Evolutionary conservation across 2,888 invertebrate species (phyloP), one percentile per base, ranked within the genome.

Genomic region (Papilio protenor): DNA sequence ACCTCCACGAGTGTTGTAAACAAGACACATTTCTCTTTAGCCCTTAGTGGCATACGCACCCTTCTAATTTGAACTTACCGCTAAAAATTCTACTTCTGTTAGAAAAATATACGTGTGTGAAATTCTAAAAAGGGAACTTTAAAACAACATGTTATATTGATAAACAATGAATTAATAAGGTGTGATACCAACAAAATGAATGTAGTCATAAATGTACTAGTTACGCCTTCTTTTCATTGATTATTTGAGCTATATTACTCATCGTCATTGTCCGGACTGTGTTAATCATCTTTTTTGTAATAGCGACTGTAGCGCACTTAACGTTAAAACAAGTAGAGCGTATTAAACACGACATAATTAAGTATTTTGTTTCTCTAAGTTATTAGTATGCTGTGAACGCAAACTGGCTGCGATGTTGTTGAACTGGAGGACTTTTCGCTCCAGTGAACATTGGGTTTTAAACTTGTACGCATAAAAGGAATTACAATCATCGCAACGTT

Each of bases 341-440:
- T 18, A 74, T 64, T 74, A 64, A 74, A 27, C 10, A 49, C 47
- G 23, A 61, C 21, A n/a, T 74, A 61, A 61, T 61, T 61, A 45
- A 61, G 61, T 45, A 57, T 27, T 47, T 74, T 74, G 61, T 47
- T 73, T 49, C 72, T 73, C 40, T 40, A 73, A 73, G 66, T 77
- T 72, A 64, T 77, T 77, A 77, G 72, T 77, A 77, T 77, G 77
- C 72, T 33, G 64, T 66, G 73, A 76, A 72, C 76, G 71, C 16
- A 33, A 70, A 40, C 49, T 72, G 47, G 23, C 55, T 57, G 61
- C 72, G 59, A 72, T 45, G 66, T 45, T 45, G 66, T 45, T 69
- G 21, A 69, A 69, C 66, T 45, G 66, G 45, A 69, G 66, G 45
- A 69, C 66, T 76, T 61, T 61, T 76, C 59, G 55, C 57, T 23